Evolutionary conservation across 1,140 invertebrate genomes (phyloP).

Genomic region (Mamestra configurata): DNA sequence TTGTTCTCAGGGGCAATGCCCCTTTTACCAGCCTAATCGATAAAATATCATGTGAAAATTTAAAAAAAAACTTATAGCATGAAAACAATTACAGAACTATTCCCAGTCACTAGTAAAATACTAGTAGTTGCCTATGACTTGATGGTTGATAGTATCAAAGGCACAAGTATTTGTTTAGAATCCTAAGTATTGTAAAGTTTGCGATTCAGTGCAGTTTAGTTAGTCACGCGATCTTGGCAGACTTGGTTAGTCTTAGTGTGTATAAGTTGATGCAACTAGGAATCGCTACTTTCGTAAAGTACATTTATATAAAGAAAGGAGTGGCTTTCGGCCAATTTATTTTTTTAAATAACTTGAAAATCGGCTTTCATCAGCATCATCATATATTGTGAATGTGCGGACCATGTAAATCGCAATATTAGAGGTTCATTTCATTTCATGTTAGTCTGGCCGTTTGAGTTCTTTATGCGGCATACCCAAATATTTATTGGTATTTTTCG

Average conservation of each 20-base stretch:
- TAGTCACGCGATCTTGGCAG: slow-evolving; percentile 21
- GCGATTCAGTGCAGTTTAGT: slow-evolving; percentile 15
- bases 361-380: too few relatives aligned
- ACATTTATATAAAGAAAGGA: too few relatives aligned
- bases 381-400: too few relatives aligned
- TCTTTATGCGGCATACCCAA: too few relatives aligned
- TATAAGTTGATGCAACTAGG: too few relatives aligned
- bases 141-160: neutral
- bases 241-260: neutral
- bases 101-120: slow-evolving; percentile 5
- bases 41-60: neutral
- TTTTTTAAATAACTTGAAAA: too few relatives aligned
- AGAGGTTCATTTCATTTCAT: too few relatives aligned
- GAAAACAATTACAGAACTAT: neutral
- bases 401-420: too few relatives aligned
- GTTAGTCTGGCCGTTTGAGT: too few relatives aligned
- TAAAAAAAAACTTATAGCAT: neutral
- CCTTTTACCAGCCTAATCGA: neutral
- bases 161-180: slow-evolving; percentile 17
- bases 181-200: slow-evolving; percentile 31
- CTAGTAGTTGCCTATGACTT: slow-evolving; percentile 3
- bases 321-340: too few relatives aligned
- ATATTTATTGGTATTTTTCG: too few relatives aligned
- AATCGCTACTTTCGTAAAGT: too few relatives aligned
- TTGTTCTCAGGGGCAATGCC: neutral